Evolutionary conservation across 2,888 invertebrate genomes (phyloP).

Genomic region (Rhagium mordax): DNA sequence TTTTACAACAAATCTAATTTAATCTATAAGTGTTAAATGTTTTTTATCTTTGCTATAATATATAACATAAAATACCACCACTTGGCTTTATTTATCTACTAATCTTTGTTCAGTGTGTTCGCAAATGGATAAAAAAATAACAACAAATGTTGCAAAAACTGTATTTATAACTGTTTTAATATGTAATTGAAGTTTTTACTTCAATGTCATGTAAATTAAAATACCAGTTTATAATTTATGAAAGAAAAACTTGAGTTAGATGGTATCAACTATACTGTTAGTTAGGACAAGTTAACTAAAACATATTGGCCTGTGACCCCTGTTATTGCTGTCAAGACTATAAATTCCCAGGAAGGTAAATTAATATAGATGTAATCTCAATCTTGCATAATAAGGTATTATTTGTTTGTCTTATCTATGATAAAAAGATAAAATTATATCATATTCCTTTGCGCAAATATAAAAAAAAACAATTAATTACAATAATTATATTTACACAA

Average conservation of each 20-base stretch:
- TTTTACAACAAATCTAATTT: too few relatives aligned
- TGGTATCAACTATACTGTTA: slow-evolving; percentile 1
- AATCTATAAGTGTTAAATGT: too few relatives aligned
- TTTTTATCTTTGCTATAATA: too few relatives aligned
- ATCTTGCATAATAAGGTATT: not conserved
- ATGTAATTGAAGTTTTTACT: not conserved
- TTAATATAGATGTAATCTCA: slow-evolving; percentile 16
- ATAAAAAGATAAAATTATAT: slow-evolving; percentile 14
- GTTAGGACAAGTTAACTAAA: slow-evolving; percentile 12
- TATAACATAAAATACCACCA: too few relatives aligned
- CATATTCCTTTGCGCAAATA: not conserved
- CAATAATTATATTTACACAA: not conserved
- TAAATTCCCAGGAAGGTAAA: slow-evolving; percentile 15
- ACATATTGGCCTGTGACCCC: slow-evolving; percentile 12
- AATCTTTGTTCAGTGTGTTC: too few relatives aligned
- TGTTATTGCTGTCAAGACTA: slow-evolving; percentile 14
- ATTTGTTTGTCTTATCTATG: not conserved
- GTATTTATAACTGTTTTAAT: not conserved
- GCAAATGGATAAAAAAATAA: too few relatives aligned
- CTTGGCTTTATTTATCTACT: too few relatives aligned
- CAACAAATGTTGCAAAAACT: not conserved
- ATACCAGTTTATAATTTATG: not conserved
- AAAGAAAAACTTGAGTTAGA: not conserved
- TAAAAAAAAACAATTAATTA: not conserved
- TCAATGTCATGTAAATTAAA: not conserved